phyloP scores from a whole-genome alignment of 2,113 vertebrate species.

The Grus americana region DNA sequence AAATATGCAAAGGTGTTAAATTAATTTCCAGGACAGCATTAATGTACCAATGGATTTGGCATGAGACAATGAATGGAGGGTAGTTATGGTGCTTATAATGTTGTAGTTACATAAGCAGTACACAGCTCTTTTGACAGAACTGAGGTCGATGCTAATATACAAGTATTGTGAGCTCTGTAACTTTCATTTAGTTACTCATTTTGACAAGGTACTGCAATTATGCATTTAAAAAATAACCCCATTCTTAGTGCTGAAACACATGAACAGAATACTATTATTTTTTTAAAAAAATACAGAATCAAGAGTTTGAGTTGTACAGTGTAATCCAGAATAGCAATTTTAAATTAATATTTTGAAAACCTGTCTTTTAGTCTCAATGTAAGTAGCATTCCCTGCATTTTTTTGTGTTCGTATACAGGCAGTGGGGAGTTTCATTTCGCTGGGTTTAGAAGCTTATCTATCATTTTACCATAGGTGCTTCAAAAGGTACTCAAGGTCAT shows the following conservation, averaged over 20 bases:
- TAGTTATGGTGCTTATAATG: not conserved
- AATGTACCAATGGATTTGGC: not conserved
- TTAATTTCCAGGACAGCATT: not conserved
- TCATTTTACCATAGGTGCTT: constrained; percentile 82
- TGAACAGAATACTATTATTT: not conserved
- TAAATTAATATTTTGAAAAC: not conserved
- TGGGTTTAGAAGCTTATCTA: not conserved
- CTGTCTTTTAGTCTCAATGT: not conserved
- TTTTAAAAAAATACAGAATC: not conserved
- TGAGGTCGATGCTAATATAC: not conserved
- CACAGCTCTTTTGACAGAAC: not conserved
- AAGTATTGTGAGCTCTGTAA: not conserved
- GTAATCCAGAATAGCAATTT: not conserved
- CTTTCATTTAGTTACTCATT: not conserved
- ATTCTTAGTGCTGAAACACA: not conserved
- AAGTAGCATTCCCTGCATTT: not conserved
- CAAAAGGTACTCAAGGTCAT: constrained; percentile 91
- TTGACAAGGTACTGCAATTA: not conserved
- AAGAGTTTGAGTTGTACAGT: not conserved
- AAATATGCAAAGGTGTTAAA: not conserved
- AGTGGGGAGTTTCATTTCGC: not conserved
- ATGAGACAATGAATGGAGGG: not conserved
- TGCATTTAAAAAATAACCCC: not conserved
- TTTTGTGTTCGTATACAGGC: not conserved
- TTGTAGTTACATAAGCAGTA: not conserved